Evolutionary conservation across 1,140 invertebrate species (phyloP).

Genomic region (Zaprionus capensis): DNA sequence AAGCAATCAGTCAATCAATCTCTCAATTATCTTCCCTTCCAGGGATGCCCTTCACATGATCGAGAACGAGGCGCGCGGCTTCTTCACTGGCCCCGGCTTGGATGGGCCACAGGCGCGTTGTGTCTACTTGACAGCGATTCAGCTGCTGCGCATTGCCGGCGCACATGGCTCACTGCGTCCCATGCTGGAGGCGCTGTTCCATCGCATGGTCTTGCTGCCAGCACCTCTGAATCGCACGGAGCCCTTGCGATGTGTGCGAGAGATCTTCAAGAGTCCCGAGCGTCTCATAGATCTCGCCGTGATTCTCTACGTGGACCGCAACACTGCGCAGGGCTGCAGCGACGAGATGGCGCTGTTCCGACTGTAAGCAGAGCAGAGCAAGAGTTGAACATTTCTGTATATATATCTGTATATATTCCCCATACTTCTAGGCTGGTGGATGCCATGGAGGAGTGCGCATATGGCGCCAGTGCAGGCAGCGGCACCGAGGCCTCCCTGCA

Average conservation of each 20-base stretch:
- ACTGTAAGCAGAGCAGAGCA: slow-evolving; percentile 87
- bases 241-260: slow-evolving; percentile 91
- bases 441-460: slow-evolving; percentile 93
- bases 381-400: background rate
- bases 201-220: slow-evolving; percentile 95
- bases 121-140: slow-evolving; percentile 87
- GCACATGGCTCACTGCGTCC: slow-evolving; percentile 92
- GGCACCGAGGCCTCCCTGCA: slow-evolving; percentile 89
- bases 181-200: slow-evolving; percentile 95
- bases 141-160: slow-evolving; percentile 94
- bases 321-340: slow-evolving; percentile 90
- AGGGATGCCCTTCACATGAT: slow-evolving; percentile 84
- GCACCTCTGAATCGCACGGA: slow-evolving; percentile 93
- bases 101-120: slow-evolving; percentile 83
- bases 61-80: slow-evolving; percentile 83
- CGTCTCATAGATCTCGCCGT: slow-evolving; percentile 90
- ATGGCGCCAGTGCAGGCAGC: slow-evolving; percentile 86
- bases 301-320: slow-evolving; percentile 89
- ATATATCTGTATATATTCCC: background rate
- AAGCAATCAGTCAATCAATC: background rate
- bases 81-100: slow-evolving; percentile 80
- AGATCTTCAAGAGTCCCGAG: slow-evolving; percentile 89
- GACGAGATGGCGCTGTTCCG: slow-evolving; percentile 96
- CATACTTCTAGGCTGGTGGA: slow-evolving; percentile 90
- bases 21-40: background rate